These are phyloP conservation scores for Leptonema lineaticorne DNA, from an alignment of 1,140 invertebrate genomes.

Conservation along the genomic window DNA sequence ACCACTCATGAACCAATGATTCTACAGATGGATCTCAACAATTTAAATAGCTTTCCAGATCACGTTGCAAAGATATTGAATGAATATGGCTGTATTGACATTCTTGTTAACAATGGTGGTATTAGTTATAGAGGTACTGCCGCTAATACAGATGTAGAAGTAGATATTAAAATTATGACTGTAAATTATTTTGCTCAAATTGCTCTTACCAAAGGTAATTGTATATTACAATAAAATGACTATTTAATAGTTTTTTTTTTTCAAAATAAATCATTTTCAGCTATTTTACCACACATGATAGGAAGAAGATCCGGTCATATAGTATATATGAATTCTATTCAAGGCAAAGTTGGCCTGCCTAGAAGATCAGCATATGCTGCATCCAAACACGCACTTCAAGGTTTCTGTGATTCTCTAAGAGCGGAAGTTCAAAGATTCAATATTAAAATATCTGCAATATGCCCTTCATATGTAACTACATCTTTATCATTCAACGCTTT, in stretches of 20 bases:
- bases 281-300: constrained; percentile 81
- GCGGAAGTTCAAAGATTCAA: constrained; percentile 75
- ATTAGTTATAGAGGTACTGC: constrained; percentile 80
- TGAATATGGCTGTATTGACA: constrained; percentile 77
- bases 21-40: constrained; percentile 74
- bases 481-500: constrained; percentile 87
- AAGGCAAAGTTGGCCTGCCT: constrained; percentile 89
- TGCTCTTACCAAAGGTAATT: constrained; percentile 84
- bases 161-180: constrained; percentile 87
- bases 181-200: constrained; percentile 95
- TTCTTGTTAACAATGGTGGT: constrained; percentile 92
- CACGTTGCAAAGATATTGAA: constrained; percentile 67
- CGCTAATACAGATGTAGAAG: constrained; percentile 74
- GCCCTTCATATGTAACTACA: constrained; percentile 88
- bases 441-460: constrained; percentile 79
- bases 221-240: neutral
- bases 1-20: constrained; percentile 71
- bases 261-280: no score
- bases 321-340: constrained; percentile 89
- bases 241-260: neutral
- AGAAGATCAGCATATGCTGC: constrained; percentile 87
- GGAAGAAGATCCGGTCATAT: constrained; percentile 77
- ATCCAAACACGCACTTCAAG: constrained; percentile 93
- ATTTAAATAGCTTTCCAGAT: constrained; percentile 64
- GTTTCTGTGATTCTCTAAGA: constrained; percentile 80